A percentile compares a stretch with the other conserved stretches of the same genome.
Evolutionary conservation across 2,797 vertebrate genomes (phyloP).

Genomic region (Centropyge bicolor): DNA sequence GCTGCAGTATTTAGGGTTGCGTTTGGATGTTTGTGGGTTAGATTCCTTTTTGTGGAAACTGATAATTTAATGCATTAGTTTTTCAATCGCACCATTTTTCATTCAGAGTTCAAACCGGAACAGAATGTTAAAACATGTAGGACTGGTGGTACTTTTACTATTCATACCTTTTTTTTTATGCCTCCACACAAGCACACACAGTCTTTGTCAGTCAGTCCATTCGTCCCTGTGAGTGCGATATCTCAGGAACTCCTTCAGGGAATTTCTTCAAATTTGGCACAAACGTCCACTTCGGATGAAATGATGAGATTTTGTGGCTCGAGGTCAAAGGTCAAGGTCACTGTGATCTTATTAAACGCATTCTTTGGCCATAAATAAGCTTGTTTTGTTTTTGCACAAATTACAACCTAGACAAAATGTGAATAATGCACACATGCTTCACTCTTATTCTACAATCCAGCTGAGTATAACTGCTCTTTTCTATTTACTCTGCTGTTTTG

Average conservation of each 20-base stretch:
- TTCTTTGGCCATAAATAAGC: no score
- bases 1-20: background rate
- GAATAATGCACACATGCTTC: background rate
- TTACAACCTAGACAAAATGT: background rate
- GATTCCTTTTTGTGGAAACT: conserved; percentile 5
- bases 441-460: background rate
- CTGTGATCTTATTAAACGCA: no score
- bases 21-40: background rate
- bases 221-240: no score
- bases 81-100: background rate
- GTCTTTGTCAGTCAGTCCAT: no score
- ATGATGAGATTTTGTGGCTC: no score
- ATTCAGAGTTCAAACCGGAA: background rate
- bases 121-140: background rate
- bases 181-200: no score
- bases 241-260: no score
- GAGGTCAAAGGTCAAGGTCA: no score
- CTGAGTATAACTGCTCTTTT: background rate
- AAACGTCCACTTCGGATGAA: no score
- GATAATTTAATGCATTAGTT: background rate
- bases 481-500: background rate
- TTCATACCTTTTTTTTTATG: background rate
- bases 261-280: no score
- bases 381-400: background rate
- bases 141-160: background rate